phyloP scores from a whole-genome alignment of 2,797 vertebrate genomes.

The Pampus argenteus region DNA sequence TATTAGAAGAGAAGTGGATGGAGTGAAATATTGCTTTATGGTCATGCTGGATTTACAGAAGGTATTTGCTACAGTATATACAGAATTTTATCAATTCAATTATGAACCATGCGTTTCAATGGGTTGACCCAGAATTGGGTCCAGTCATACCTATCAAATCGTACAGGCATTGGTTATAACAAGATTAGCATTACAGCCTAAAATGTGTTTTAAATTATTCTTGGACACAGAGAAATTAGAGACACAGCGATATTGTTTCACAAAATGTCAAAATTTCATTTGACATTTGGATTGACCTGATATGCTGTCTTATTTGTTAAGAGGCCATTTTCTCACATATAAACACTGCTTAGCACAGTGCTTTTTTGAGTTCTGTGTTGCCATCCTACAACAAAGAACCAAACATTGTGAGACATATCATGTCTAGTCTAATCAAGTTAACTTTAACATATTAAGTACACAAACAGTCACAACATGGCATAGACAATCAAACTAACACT shows the following conservation, averaged over 20 bases:
- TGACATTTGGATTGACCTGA: constrained; percentile 4
- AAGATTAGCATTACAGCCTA: background rate
- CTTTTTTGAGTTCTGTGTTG: background rate
- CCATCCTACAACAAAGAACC: background rate
- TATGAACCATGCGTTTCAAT: no score
- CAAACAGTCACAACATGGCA: background rate
- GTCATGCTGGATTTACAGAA: no score
- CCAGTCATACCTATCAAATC: no score
- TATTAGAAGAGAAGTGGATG: no score
- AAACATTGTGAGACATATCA: background rate
- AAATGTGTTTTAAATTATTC: background rate
- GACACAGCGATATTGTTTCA: background rate
- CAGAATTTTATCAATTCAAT: no score
- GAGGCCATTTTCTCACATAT: background rate
- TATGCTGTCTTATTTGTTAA: background rate
- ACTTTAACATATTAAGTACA: background rate
- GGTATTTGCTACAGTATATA: no score
- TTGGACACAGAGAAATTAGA: background rate
- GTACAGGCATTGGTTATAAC: background rate
- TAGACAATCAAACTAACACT: background rate
- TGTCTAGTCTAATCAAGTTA: background rate
- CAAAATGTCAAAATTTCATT: constrained; percentile 4
- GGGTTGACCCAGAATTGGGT: no score
- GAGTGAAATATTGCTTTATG: no score
- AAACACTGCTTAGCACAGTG: background rate